Evolutionary conservation across 2,797 vertebrate species (phyloP), one percentile per base, ranked within the genome.

Genomic region (Enteromius anoplus): DNA sequence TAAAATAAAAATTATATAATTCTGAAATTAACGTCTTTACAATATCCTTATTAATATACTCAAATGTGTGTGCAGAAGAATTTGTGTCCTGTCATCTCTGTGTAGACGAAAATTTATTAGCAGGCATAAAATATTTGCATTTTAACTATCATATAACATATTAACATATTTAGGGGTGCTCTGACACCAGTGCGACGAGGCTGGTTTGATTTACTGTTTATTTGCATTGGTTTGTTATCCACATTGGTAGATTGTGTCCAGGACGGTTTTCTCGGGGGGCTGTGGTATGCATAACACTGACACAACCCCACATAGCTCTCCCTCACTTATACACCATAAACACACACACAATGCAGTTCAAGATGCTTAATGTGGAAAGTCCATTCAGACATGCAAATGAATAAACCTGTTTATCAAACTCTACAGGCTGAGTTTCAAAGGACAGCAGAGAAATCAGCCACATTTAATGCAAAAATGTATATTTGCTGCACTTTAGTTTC

Each of bases 241-340:
- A 77, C 64, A 60, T 37, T 75, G 49, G 34, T 32, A 17, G 58
- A 53, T 10, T 71, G 73, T 83, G 71, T 83, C 80, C 80, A 80
- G 72, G 80, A 78, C 34, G 45, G 45, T 78, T 72, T 42, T 69
- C 71, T 65, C 51, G 42, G 12, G 62, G 51, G 42, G 14, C 81
- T 64, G 73, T 66, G 84, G 86, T 65, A 85, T 81, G 78, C 78
- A 70, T 71, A 85, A 75, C 66, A 77, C 32, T 42, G 53, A 51
- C 45, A 68, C 73, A 32, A 64, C 75, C 62, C 45, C 26, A 60
- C 40, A 81, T 14, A 47, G n/a, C 9, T 37, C 47, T 70, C 66
- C 64, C 70, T 78, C 51, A 69, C 14, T 45, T 58, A 47, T 47
- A 26, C 80, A 64, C 80, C 45, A 45, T 32, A 77, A 55, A 42